A percentile compares a stretch with the other conserved stretches of the same genome.
phyloP scores from a whole-genome alignment of 2,888 invertebrate species.

The Ectemnius lituratus region DNA sequence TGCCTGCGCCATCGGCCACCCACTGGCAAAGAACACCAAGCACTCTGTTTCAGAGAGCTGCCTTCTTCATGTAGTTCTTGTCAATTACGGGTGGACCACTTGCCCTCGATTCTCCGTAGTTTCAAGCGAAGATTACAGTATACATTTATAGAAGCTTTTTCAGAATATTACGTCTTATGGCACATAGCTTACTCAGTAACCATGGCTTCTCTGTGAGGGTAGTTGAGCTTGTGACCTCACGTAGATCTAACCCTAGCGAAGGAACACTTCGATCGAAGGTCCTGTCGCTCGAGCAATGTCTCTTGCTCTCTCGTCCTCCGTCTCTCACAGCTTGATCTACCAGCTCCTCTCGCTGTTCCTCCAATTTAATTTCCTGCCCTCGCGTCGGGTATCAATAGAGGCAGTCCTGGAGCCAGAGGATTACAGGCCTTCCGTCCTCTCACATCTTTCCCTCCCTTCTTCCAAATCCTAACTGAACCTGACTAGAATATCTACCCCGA shows the following conservation, averaged over 20 bases:
- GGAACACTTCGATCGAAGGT: constrained; percentile 68
- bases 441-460: constrained; percentile 34
- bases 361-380: constrained; percentile 60
- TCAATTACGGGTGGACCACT: background rate
- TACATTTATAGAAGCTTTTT: no score
- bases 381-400: constrained; percentile 52
- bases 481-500: constrained; percentile 20
- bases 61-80: background rate
- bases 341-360: constrained; percentile 24
- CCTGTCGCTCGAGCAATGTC: background rate
- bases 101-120: no score
- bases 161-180: no score
- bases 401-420: constrained; percentile 33
- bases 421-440: constrained; percentile 35
- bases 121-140: no score
- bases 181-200: no score
- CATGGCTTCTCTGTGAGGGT: constrained; percentile 66
- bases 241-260: constrained; percentile 66
- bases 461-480: constrained; percentile 39
- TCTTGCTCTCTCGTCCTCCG: background rate
- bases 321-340: constrained; percentile 19
- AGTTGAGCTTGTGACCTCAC: constrained; percentile 58
- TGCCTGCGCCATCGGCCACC: background rate
- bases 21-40: background rate
- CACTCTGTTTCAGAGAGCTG: background rate